Evolutionary conservation across 2,888 invertebrate genomes (phyloP).

Genomic region (Trimorus sp.): DNA sequence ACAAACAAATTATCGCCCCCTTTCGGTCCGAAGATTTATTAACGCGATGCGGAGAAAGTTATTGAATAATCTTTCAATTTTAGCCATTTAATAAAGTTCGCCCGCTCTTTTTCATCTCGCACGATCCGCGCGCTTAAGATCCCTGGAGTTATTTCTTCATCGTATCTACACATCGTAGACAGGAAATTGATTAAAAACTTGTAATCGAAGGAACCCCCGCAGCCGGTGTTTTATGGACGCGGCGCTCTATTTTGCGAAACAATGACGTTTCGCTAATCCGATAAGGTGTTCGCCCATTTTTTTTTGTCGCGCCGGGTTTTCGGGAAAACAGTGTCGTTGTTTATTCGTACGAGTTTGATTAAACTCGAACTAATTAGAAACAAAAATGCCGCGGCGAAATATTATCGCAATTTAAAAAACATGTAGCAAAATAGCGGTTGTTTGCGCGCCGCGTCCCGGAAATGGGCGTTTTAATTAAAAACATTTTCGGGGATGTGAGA

Average conservation of each 20-base stretch:
- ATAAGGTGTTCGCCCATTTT: constrained; percentile 12
- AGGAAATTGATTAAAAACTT: constrained; percentile 48
- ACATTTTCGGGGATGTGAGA: no score
- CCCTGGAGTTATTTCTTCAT: constrained; percentile 37
- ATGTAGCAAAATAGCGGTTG: no score
- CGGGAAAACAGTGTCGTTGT: constrained; percentile 10
- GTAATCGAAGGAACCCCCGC: constrained; percentile 36
- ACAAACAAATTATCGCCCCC: no score
- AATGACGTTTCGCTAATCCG: constrained; percentile 37
- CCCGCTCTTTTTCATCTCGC: background rate
- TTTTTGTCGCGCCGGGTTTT: background rate
- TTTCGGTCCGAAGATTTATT: background rate
- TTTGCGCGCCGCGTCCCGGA: no score
- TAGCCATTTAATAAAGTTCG: constrained; percentile 18
- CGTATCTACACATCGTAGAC: constrained; percentile 28
- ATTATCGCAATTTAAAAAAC: no score
- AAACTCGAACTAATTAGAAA: background rate
- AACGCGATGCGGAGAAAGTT: background rate
- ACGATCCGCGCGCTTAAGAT: constrained; percentile 14
- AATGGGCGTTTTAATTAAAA: no score
- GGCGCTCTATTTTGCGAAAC: constrained; percentile 43
- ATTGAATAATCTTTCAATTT: constrained; percentile 17
- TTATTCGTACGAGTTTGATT: constrained; percentile 13
- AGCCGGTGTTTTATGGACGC: constrained; percentile 19
- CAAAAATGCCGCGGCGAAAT: no score